Evolutionary conservation across 92 coral and sea anemone genomes (phyloP).

Genomic region (Nematostella vectensis): DNA sequence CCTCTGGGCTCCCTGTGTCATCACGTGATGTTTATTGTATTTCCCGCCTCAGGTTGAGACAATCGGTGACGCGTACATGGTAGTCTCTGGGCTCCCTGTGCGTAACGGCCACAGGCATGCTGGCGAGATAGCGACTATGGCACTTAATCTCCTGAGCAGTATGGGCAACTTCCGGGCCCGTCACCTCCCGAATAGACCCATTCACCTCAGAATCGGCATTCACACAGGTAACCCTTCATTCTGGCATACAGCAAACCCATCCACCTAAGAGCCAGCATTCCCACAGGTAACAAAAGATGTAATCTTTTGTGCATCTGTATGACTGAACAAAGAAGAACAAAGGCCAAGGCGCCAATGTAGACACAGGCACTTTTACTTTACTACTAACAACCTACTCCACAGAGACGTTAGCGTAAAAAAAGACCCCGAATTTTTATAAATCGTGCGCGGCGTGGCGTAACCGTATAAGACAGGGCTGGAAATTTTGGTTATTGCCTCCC

Average conservation of each 20-base stretch:
- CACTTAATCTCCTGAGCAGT: constrained; percentile 47
- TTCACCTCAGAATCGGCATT: constrained; percentile 65
- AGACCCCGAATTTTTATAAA: too few relatives aligned
- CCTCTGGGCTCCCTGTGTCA: too few relatives aligned
- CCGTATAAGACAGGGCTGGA: too few relatives aligned
- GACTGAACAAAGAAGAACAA: too few relatives aligned
- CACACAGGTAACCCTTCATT: constrained; percentile 49
- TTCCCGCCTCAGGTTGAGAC: constrained; percentile 63
- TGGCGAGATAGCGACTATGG: constrained; percentile 75
- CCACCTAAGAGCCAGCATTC: background rate
- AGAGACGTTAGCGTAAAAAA: too few relatives aligned
- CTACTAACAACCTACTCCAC: too few relatives aligned
- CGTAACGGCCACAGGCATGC: constrained; percentile 65
- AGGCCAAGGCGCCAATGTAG: too few relatives aligned
- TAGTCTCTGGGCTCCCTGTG: constrained; percentile 77
- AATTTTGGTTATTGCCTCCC: too few relatives aligned
- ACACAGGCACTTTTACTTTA: too few relatives aligned
- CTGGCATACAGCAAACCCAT: too few relatives aligned
- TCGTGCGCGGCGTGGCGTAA: too few relatives aligned
- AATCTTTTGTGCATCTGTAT: background rate
- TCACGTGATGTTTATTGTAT: too few relatives aligned
- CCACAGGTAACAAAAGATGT: constrained; percentile 5
- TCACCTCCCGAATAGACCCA: constrained; percentile 44
- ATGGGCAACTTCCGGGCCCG: constrained; percentile 44
- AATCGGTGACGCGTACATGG: constrained; percentile 91